Evolutionary conservation across 2,113 vertebrate species (phyloP).

Genomic region (Oxyruncus cristatus): DNA sequence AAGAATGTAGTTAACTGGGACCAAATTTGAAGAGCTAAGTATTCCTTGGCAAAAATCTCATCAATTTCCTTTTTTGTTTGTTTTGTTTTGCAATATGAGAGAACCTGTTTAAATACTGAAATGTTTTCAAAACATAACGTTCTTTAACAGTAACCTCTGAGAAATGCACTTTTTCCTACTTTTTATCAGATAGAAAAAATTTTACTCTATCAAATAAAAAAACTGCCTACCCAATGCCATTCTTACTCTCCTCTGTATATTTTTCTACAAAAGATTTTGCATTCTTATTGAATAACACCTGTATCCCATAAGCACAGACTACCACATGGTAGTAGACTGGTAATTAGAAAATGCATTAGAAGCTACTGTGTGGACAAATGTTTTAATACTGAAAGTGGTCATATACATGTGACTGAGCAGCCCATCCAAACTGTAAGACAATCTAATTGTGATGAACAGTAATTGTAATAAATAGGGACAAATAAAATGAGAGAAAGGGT

Average conservation of each 20-base stretch:
- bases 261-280: neutral
- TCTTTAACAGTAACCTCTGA: neutral
- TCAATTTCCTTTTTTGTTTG: neutral
- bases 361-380: neutral
- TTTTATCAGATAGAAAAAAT: neutral
- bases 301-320: neutral
- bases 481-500: neutral
- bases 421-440: neutral
- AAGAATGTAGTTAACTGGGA: neutral
- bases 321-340: fast-evolving
- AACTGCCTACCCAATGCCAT: neutral
- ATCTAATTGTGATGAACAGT: neutral
- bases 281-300: neutral
- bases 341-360: neutral
- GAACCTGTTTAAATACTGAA: neutral
- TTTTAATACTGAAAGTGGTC: neutral
- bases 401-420: neutral
- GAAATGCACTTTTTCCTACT: neutral
- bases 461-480: neutral
- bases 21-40: neutral
- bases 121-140: neutral
- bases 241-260: neutral
- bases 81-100: neutral
- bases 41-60: neutral
- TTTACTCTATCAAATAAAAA: neutral